Evolutionary conservation across 1,140 invertebrate species (phyloP), one percentile per base, ranked within the genome.

Genomic region (Calosoma granatense): DNA sequence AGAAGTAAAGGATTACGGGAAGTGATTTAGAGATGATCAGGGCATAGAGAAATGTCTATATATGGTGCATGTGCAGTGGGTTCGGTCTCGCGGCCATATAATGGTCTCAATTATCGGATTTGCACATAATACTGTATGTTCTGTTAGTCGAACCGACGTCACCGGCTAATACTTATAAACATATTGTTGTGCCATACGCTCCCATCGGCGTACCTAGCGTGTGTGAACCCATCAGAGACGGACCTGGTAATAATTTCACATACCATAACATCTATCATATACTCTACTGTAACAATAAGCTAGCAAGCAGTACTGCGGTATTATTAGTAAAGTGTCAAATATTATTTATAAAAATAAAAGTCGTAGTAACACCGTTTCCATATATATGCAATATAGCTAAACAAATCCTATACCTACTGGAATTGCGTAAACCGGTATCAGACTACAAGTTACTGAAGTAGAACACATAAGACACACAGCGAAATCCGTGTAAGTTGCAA

Each of bases 41-140:
- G n/a, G 26, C 26, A 36, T 9, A 47, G 41, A 6, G 17, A 47
- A 47, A 47, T 47, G 17, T 47, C 41, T 47, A 47, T 47, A 47
- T 47, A 47, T 47, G 41, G 41, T 17, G 41, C 17, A 6, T 47
- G 41, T 17, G 41, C 17, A 47, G 41, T 47, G 41, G 9, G 41
- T 47, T 17, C 17, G 41, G 17, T 47, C 41, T 47, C 15, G 6
- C 17, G 15, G 6, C 17, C 17, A 17, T 17, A 47, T 47, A 47
- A 47, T 47, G 15, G 41, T 47, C 41, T 47, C 41, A 47, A 47
- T 47, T 47, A 47, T 47, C 41, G 41, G 41, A 47, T 47, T 47
- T 47, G 41, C 41, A 47, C 41, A 47, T 47, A 47, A 47, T 47
- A 47, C 41, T 36, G 26, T 36, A 36, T 36, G 26, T n/a, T 36